Base-by-base conservation (phyloP, 1,140 invertebrate species). In the Dinothrombium tinctorium region DNA sequence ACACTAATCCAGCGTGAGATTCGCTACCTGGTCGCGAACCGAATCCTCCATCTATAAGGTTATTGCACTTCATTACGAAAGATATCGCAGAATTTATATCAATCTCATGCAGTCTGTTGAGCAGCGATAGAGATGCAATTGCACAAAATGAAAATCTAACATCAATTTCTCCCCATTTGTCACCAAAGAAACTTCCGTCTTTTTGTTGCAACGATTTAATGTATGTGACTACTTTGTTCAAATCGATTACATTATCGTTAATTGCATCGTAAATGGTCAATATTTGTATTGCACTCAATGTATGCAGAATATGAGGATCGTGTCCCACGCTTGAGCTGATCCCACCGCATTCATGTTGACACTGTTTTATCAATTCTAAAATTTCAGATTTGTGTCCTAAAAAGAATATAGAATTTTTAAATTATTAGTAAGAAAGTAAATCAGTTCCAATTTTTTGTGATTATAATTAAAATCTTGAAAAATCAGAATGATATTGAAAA, bases 151-250 rank as follows among this genome's bases (percentile, higher is more conserved):
- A 86, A 60, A 98, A 98, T 49, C 92, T 67, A 2, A 84, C 89
- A 57, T 99, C 94, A 2, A 95, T 71, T 65, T 98, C 92, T 32
- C 89, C 89, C 86, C 87, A 96, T 57, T 84, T 78, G 59, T 96
- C 90, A 31, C 92, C 94, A 56, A 60, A 71, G 61, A 99, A 98
- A 59, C 86, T 90, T 17, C 94, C 94, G 66, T 99, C 84, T 7
- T 73, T 66, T 56, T 87, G 74, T 59, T 98, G 90, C 39, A 95
- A 59, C 1, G 71, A 68, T 40, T 67, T 62, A 0, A 98, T 68
- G 63, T 74, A 99, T 43, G 69, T 66, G 0, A 92, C 74, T 32
- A 90, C 69, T 49, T 71, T 75, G 19, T 86, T 77, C 17, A 73
- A 59, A 59, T 95, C 72, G 42, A 96, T 73, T 21, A 70, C 64